Conservation (phyloP, 2,113 vertebrate genomes). For the Anser brachyrhynchus region DNA sequence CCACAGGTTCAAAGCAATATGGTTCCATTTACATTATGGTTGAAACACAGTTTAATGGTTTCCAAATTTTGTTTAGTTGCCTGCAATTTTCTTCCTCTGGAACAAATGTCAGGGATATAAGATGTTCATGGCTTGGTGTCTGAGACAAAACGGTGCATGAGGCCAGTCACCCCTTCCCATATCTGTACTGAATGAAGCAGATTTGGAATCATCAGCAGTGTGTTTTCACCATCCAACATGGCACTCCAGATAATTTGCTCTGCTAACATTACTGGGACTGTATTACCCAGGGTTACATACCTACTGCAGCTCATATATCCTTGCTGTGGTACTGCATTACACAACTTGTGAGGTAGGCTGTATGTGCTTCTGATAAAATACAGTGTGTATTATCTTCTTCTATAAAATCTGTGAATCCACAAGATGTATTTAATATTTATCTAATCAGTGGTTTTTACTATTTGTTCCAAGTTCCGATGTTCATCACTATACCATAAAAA, state of each 20-base stretch:
- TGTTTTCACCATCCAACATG: rapidly evolving
- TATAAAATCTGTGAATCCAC: not conserved
- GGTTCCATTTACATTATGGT: not conserved
- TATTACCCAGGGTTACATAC: not conserved
- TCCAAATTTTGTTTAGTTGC: not conserved
- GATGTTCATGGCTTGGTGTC: not conserved
- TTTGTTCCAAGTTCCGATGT: not conserved
- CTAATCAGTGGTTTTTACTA: not conserved
- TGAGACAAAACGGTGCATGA: not conserved
- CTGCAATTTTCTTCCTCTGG: not conserved
- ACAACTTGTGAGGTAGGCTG: not conserved
- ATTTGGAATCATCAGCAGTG: not conserved
- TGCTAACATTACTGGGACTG: not conserved
- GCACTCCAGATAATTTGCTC: not conserved
- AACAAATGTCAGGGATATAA: not conserved
- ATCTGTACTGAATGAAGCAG: not conserved
- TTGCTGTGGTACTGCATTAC: not conserved
- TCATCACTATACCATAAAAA: not conserved
- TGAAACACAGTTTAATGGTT: not conserved
- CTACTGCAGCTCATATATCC: not conserved
- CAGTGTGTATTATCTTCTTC: not conserved
- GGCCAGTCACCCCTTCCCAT: not conserved
- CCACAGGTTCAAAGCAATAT: not conserved
- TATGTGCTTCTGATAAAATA: not conserved
- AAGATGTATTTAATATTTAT: not conserved